A percentile compares a stretch with the other conserved stretches of the same genome.
phyloP scores from a whole-genome alignment of 1,140 invertebrate species.

The Rhopalosiphum maidis region DNA sequence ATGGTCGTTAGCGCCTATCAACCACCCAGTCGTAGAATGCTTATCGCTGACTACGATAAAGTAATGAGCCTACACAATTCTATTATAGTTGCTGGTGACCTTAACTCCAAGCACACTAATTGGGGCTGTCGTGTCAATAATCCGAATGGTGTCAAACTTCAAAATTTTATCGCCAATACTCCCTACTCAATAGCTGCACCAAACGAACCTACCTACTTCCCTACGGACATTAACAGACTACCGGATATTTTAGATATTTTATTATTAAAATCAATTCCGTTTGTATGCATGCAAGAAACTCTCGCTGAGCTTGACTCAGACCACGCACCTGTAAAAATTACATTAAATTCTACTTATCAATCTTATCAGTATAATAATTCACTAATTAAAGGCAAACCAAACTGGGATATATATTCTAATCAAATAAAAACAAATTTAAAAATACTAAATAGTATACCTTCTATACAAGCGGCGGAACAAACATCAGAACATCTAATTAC shows the following conservation, averaged over 20 bases:
- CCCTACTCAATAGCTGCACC: background rate
- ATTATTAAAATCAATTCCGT: background rate
- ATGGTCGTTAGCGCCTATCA: background rate
- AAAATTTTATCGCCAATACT: background rate
- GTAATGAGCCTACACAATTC: conserved; percentile 9
- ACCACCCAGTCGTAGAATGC: background rate
- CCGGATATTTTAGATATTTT: background rate
- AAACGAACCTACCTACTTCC: conserved; percentile 4
- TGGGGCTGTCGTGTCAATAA: background rate
- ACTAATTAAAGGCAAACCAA: background rate
- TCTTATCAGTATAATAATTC: background rate
- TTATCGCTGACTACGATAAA: background rate
- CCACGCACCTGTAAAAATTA: background rate
- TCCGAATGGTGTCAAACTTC: background rate
- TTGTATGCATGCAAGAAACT: background rate
- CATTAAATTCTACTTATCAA: background rate
- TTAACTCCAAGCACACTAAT: background rate
- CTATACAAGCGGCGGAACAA: background rate
- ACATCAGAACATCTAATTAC: background rate
- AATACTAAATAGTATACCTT: background rate
- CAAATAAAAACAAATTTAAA: background rate
- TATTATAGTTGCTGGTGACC: background rate
- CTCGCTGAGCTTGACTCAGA: background rate
- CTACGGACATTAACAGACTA: background rate
- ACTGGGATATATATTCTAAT: background rate